phyloP scores from a whole-genome alignment of 1,140 invertebrate species.

The Steinernema khuongi region DNA sequence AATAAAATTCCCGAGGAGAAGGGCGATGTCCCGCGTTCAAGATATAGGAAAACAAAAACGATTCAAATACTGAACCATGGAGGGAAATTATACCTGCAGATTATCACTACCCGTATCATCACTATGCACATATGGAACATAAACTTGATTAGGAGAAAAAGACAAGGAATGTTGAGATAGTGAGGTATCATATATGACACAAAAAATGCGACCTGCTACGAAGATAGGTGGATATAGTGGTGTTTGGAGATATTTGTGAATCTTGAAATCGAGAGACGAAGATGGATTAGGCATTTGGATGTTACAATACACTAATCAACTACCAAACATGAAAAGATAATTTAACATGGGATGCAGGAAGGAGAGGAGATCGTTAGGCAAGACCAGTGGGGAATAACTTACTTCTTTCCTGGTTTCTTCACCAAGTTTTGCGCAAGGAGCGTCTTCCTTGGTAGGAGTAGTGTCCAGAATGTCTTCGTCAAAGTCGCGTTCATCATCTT shows the following conservation, averaged over 20 bases:
- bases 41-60: too few species aligned
- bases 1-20: too few species aligned
- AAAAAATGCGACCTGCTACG: too few species aligned
- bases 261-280: neutral
- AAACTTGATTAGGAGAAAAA: too few species aligned
- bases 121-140: too few species aligned
- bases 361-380: constrained; percentile 8
- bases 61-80: too few species aligned
- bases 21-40: too few species aligned
- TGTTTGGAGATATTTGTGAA: neutral
- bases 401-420: neutral
- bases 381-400: constrained; percentile 2
- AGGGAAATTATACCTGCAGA: too few species aligned
- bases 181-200: too few species aligned
- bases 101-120: too few species aligned
- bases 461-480: neutral
- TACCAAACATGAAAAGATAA: neutral
- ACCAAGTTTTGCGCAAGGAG: neutral
- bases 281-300: neutral
- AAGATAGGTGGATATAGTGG: too few species aligned
- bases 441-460: neutral
- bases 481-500: neutral
- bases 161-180: too few species aligned
- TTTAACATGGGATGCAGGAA: neutral
- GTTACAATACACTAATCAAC: neutral